These are phyloP conservation scores for Thamnophis elegans DNA, from an alignment of 2,797 vertebrate species.

Conservation along the genomic window DNA sequence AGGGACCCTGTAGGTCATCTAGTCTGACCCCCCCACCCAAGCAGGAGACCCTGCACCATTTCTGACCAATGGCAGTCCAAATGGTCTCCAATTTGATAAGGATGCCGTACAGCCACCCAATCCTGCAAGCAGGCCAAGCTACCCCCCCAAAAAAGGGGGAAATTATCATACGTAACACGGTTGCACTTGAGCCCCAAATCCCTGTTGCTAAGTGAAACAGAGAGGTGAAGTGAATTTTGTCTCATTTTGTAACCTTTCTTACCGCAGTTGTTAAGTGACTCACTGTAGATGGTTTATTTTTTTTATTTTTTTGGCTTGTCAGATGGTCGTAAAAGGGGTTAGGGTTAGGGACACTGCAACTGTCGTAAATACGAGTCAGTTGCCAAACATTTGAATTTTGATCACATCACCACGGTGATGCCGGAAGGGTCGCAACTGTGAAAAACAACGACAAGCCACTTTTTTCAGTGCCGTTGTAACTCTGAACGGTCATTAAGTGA, in stretches of 20 bases:
- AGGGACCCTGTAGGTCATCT: too few species aligned
- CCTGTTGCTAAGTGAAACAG: neutral
- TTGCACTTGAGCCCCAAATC: neutral
- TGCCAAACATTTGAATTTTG: neutral
- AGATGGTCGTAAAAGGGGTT: neutral
- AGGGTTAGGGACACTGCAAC: accelerated
- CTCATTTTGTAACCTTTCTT: neutral
- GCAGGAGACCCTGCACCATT: too few species aligned
- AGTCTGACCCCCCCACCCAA: too few species aligned
- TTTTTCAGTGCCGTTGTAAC: neutral
- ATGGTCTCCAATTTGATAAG: too few species aligned
- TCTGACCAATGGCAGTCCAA: too few species aligned
- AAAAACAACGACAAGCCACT: too few species aligned
- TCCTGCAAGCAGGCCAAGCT: neutral
- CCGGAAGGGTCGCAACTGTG: too few species aligned
- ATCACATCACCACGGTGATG: neutral
- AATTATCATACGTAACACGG: neutral
- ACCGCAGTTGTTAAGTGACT: neutral
- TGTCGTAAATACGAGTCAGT: neutral
- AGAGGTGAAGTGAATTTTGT: neutral
- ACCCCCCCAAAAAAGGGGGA: neutral
- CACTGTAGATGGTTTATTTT: neutral
- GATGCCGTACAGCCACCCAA: neutral
- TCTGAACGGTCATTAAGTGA: neutral
- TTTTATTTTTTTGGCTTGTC: too few species aligned